Conservation (phyloP, 2,113 vertebrate genomes). For the Clinocottus analis region DNA sequence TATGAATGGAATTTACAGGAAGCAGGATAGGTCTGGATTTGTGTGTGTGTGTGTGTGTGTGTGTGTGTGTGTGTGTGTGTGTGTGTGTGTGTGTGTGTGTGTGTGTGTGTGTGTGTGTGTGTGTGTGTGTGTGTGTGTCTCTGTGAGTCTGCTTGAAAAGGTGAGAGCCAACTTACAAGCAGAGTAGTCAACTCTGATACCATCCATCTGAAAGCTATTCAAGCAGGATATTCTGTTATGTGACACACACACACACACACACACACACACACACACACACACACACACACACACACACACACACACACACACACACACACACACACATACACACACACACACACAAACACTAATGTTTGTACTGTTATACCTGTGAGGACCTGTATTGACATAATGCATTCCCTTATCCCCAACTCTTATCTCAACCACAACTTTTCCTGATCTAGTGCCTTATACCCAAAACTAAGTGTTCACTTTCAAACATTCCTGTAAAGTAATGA, state of each 20-base stretch:
- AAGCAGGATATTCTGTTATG: constrained; percentile 32
- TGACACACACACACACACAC: not conserved
- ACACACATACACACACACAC: not conserved
- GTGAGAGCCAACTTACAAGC: too few species aligned
- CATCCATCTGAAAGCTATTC: not conserved
- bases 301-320: not conserved
- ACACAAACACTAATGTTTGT: not conserved
- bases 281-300: not conserved
- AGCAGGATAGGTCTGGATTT: not conserved
- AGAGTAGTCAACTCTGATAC: too few species aligned
- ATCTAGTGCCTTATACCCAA: not conserved
- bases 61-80: constrained; percentile 2
- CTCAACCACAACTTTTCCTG: not conserved
- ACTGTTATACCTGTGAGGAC: not conserved
- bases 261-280: not conserved
- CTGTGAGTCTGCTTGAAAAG: not conserved
- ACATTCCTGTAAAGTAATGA: not conserved
- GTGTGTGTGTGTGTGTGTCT: constrained; percentile 2
- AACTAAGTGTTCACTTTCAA: not conserved
- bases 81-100: constrained; percentile 26
- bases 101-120: constrained; percentile 24
- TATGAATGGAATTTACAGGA: constrained; percentile 19
- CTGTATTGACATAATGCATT: not conserved
- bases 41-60: not conserved
- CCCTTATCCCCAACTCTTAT: not conserved